phyloP scores from a whole-genome alignment of 2,888 invertebrate species.

The Tenthredo amoena region DNA sequence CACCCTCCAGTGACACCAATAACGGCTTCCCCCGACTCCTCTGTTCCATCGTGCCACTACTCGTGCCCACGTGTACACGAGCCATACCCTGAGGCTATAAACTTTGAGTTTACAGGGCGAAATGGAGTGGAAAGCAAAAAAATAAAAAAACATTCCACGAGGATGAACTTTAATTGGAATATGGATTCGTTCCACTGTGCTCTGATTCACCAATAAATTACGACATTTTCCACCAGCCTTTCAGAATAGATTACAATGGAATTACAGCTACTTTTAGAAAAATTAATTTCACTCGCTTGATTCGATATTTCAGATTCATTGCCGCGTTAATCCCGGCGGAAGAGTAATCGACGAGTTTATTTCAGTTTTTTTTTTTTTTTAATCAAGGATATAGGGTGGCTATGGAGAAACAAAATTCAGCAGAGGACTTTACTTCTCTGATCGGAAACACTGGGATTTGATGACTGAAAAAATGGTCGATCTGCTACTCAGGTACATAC shows the following conservation, averaged over 20 bases:
- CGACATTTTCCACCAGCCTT: conserved; percentile 68
- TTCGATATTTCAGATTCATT: conserved; percentile 22
- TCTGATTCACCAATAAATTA: conserved; percentile 76
- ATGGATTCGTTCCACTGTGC: conserved; percentile 76
- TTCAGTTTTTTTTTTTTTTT: neutral
- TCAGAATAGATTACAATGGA: conserved; percentile 47
- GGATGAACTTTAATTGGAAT: conserved; percentile 78
- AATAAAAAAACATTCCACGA: conserved; percentile 69
- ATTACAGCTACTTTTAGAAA: conserved; percentile 41
- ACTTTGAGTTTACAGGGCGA: conserved; percentile 76
- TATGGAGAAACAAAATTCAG: neutral
- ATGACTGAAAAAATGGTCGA: neutral
- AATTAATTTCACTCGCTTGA: conserved; percentile 33
- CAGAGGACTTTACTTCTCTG: neutral
- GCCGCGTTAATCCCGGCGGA: neutral
- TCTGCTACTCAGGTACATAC: neutral
- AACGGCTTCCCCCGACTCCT: conserved; percentile 54
- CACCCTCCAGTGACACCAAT: conserved; percentile 62
- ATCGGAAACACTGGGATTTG: neutral
- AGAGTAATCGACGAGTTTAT: conserved; percentile 23
- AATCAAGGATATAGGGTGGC: neutral
- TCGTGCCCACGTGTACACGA: conserved; percentile 61
- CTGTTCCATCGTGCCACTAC: conserved; percentile 52
- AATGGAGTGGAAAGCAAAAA: conserved; percentile 76
- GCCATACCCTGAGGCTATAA: conserved; percentile 72